Base-by-base conservation (phyloP, 2,888 invertebrate genomes). In the Ichneumoninae sp. region DNA sequence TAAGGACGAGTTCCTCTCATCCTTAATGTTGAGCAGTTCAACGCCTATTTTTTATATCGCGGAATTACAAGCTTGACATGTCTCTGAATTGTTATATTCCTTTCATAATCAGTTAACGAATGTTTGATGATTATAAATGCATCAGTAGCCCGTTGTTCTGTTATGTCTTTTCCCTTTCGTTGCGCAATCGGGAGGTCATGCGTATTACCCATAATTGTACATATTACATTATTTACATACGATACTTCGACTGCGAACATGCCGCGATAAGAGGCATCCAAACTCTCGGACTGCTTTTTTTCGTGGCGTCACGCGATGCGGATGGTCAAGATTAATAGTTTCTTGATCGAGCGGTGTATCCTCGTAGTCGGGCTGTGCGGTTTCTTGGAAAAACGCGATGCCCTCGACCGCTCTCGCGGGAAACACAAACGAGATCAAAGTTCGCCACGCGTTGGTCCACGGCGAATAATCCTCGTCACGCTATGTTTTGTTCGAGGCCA, bases 401-500 rank as follows among this genome's bases (percentile, higher is more conserved):
- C 78, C 40, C 44, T 71, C 57, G 33, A 66, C 65, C 62, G 69
- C 54, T 30, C 40, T 47, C 40, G 47, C 50, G 66, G 26, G 60
- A 60, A 75, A 40, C 33, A n/a, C 54, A 66, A 65, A 33, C 52
- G 70, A 84, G 84, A 84, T 84, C 82, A 82, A 82, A 82, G 82
- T 82, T 82, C 81, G 84, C 84, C 74, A 82, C 82, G 84, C 84
- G 79, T 84, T 84, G 79, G 84, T 84, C 82, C 77, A 30, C 76
- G 68, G 57, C 72, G 80, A 80, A 84, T 81, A 75, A 84, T 84
- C 77, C 78, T 69, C 84, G 84, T 84, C 79, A 82, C 82, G 84
- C 84, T 84, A 82, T 84, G 82, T 84, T 84, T 81, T 84, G 71
- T 36, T 70, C 70, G 78, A 71, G 84, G 81, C 80, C 75, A 76